Evolutionary conservation across 2,113 vertebrate genomes (phyloP), one percentile per base, ranked within the genome.

Genomic region (Antennarius striatus): DNA sequence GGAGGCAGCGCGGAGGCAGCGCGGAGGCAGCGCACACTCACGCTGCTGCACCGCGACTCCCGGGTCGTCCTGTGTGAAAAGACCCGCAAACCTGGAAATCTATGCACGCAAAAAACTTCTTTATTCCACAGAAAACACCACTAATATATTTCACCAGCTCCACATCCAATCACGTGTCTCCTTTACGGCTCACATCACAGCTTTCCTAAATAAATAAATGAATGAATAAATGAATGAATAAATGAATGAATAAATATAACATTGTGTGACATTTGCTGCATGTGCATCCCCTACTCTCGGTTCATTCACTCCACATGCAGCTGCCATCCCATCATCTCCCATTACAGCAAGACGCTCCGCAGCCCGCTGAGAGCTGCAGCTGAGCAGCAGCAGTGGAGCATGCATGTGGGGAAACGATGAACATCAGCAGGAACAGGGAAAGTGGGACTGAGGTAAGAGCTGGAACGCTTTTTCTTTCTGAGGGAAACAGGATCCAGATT

Each of bases 361-460:
- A 63, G 68, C 68, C 81, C 68, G 75, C 45, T 13, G 30, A n/a
- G 57, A 69, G 71, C 48, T 63, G 73, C 66, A 77, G 70, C 48
- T 51, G 50, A 57, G 43, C 40, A 53, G 68, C 71, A 56, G 68
- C n/a, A 45, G 29, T 49, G 11, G 3, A 2, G 3, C 13, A 63
- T 22, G 29, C 8, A 22, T 40, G 46, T 43, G 16, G 66, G 17
- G 43, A 62, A 42, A 80, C 64, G 51, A 89, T 76, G 57, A 85
- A 61, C 40, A 63, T n/a, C 42, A 77, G 40, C 49, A 63, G 63
- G 52, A 82, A 71, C 57, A 73, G 69, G 63, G 71, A 56, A 62
- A 81, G 58, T 69, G 56, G 62, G 51, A 13, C 49, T 28, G 82
- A 87, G 80, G 83, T 85, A 75, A 86, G 80, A 65, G 71, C 55